Conservation (phyloP, 2,797 vertebrate species). For the Urosaurus nigricauda region DNA sequence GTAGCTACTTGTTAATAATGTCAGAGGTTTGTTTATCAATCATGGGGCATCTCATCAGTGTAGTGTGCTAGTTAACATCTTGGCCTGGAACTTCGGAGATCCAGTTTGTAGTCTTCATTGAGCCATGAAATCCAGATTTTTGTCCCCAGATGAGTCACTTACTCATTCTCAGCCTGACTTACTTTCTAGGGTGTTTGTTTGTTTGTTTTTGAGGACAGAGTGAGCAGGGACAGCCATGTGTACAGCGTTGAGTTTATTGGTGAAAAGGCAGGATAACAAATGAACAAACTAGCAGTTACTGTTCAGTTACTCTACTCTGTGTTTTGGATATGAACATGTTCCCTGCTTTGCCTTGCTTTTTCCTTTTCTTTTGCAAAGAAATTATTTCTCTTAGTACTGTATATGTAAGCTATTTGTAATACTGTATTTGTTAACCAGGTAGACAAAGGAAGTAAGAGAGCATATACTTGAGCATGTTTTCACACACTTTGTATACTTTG, state of each 20-base stretch:
- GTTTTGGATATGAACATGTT: neutral
- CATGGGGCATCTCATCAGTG: neutral
- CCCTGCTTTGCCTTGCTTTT: neutral
- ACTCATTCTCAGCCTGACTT: no score
- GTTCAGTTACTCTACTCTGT: neutral
- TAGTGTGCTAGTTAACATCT: neutral
- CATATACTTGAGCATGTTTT: neutral
- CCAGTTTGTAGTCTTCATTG: no score
- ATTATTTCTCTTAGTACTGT: neutral
- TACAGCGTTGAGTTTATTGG: no score
- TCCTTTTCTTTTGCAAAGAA: no score
- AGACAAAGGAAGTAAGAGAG: no score
- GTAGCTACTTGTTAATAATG: neutral
- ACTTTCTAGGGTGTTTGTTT: no score
- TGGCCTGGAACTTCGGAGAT: neutral
- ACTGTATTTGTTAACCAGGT: neutral
- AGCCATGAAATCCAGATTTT: no score
- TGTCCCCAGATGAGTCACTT: no score
- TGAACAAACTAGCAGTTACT: neutral
- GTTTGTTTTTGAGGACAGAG: no score
- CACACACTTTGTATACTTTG: neutral
- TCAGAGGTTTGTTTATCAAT: neutral
- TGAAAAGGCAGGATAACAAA: no score
- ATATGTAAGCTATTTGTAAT: neutral
- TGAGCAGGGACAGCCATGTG: no score